phyloP scores from a whole-genome alignment of 1,140 invertebrate genomes.

The Caenorhabditis brenneri region DNA sequence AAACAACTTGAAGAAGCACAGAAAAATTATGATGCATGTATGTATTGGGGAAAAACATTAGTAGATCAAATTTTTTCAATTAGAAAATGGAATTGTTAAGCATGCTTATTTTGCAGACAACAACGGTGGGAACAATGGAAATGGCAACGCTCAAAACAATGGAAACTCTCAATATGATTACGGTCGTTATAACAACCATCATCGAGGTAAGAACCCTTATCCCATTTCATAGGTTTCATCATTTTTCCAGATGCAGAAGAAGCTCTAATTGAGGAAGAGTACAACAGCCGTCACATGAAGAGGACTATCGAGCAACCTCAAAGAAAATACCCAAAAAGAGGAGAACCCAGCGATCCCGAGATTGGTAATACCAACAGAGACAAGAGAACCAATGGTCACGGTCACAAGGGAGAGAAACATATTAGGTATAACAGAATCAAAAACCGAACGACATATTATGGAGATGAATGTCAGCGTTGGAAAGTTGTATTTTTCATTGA shows the following conservation, averaged over 20 bases:
- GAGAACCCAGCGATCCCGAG: not conserved
- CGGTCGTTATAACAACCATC: not conserved
- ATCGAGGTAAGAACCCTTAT: not conserved
- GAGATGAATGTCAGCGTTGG: constrained; percentile 9
- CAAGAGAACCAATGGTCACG: not conserved
- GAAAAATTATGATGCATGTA: not conserved
- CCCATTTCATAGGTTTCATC: not conserved
- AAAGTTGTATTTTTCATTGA: constrained; percentile 23
- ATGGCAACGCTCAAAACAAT: not conserved
- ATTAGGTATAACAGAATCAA: not conserved
- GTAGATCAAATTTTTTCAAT: too few relatives aligned
- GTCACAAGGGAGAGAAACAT: not conserved
- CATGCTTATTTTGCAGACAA: not conserved
- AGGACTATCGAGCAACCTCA: not conserved
- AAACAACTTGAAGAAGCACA: not conserved
- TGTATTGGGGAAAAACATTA: too few relatives aligned
- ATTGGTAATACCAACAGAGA: not conserved
- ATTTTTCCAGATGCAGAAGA: constrained; percentile 24
- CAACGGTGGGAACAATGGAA: not conserved
- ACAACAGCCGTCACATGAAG: not conserved
- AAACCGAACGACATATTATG: constrained; percentile 11
- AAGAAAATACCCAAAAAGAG: not conserved
- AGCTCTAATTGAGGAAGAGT: constrained; percentile 2
- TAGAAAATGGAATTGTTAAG: too few relatives aligned
- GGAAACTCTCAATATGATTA: not conserved